Evolutionary conservation across 2,888 invertebrate genomes (phyloP).

Genomic region (Teleogryllus oceanicus): DNA sequence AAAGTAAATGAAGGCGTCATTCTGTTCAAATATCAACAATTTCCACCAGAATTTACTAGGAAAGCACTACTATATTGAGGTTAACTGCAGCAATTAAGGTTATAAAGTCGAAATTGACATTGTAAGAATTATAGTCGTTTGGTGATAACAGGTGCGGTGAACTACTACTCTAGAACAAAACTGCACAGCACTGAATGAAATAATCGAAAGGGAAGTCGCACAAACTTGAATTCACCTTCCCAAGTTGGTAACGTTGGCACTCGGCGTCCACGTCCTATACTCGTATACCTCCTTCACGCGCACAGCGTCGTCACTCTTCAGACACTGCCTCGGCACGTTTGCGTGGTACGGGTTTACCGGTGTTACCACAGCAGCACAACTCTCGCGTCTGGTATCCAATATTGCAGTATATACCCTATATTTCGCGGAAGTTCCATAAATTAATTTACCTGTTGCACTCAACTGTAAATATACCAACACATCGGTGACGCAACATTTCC

Average conservation of each 20-base stretch:
- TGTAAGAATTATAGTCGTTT: too few relatives aligned
- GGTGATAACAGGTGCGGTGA: too few relatives aligned
- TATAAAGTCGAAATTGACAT: too few relatives aligned
- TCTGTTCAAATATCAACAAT: too few relatives aligned
- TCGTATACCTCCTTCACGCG: not conserved
- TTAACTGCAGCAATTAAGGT: too few relatives aligned
- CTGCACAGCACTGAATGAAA: too few relatives aligned
- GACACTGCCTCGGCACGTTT: not conserved
- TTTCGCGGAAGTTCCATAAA: not conserved
- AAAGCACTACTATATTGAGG: too few relatives aligned
- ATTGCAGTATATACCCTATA: not conserved
- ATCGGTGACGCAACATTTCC: slow-evolving; percentile 2
- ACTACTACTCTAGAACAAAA: too few relatives aligned
- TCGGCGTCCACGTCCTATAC: not conserved
- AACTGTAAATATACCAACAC: not conserved
- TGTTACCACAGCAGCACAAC: not conserved
- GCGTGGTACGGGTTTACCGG: not conserved
- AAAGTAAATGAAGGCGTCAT: too few relatives aligned
- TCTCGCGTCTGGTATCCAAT: not conserved
- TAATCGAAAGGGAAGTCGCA: too few relatives aligned
- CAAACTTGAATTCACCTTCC: not conserved
- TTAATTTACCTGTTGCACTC: slow-evolving; percentile 3
- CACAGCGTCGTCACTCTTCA: not conserved
- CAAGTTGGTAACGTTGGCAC: slow-evolving; percentile 18
- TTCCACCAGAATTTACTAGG: too few relatives aligned